These are phyloP conservation scores for Trichopria drosophilae DNA, from an alignment of 2,888 invertebrate genomes.

Conservation along the genomic window DNA sequence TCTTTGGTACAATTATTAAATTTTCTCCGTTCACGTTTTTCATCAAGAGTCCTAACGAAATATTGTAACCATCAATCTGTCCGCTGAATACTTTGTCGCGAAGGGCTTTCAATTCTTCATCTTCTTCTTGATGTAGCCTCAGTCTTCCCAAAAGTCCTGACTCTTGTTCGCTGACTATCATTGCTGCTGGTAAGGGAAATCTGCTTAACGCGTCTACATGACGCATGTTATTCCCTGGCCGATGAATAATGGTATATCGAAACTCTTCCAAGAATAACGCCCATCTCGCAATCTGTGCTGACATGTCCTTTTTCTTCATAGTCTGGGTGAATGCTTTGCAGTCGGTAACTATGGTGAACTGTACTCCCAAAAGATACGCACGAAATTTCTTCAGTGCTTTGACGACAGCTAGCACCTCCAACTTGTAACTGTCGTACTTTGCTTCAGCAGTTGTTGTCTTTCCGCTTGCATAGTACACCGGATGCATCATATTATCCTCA, in stretches of 20 bases:
- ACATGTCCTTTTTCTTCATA: too few relatives aligned
- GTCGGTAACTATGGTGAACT: conserved; percentile 39
- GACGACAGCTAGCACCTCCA: conserved; percentile 37
- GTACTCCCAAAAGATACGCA: conserved; percentile 37
- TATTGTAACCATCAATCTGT: background rate
- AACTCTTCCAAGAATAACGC: too few relatives aligned
- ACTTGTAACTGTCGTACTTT: conserved; percentile 34
- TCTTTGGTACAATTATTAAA: background rate
- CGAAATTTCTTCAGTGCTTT: conserved; percentile 35
- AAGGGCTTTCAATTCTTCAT: too few relatives aligned
- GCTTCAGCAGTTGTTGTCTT: conserved; percentile 32
- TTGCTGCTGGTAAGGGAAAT: conserved; percentile 24
- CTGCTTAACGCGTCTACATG: too few relatives aligned
- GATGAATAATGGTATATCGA: too few relatives aligned
- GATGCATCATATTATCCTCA: conserved; percentile 29
- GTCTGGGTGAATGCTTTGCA: too few relatives aligned
- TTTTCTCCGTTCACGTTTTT: background rate
- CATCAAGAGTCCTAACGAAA: background rate
- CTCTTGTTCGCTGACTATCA: conserved; percentile 13
- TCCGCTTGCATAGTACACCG: too few relatives aligned
- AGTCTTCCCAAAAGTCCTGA: too few relatives aligned
- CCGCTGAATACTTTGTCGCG: background rate
- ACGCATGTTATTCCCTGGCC: too few relatives aligned
- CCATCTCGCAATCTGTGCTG: too few relatives aligned
- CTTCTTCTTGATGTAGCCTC: background rate